Evolutionary conservation across 1,140 invertebrate genomes (phyloP), one percentile per base, ranked within the genome.

Genomic region (Sycobia sp.): DNA sequence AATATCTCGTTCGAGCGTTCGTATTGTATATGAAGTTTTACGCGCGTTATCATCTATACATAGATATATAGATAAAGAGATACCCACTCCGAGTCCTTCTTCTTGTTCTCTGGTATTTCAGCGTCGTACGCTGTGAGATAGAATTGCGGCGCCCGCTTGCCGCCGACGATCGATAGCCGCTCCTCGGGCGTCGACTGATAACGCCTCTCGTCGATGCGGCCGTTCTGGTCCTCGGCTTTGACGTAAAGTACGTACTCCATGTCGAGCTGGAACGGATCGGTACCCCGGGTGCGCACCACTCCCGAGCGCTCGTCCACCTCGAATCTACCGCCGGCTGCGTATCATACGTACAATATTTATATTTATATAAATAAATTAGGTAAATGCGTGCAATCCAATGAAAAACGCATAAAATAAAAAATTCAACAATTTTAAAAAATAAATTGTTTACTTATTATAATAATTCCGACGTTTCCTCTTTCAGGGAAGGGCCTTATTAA

Each of bases 231-330:
- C 84, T 97, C 94, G 0, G 95, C 94, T 82, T 96, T 96, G 13
- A 97, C 94, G 75, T 97, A 97, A 56, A 97, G 82, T 16, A 96
- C 94, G 77, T 97, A 97, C 75, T 97, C 95, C 92, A 96, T 96
- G 77, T 97, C 95, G 70, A 96, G 79, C 78, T 96, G 94, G 75
- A 97, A 96, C 13, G 93, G 89, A 74, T 96, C 94, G 1, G 89
- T 93, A 39, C 94, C 94, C 43, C 92, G 84, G 0, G 94, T 96
- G 18, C 94, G 84, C n/a, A 97, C 94, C 10, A 96, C 94, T 0
- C 95, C 95, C 1, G 94, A 96, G 47, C 94, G 83, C 78, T 95
- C 93, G 71, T 96, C 94, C 13, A 96, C 93, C 79, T 95, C 93
- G 71, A 95, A 95, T 18, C 88, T 81, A 43, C 89, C 88, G 36